A percentile compares a stretch with the other conserved stretches of the same genome.
Evolutionary conservation across 2,797 vertebrate genomes (phyloP).

Genomic region (Chromis chromis): DNA sequence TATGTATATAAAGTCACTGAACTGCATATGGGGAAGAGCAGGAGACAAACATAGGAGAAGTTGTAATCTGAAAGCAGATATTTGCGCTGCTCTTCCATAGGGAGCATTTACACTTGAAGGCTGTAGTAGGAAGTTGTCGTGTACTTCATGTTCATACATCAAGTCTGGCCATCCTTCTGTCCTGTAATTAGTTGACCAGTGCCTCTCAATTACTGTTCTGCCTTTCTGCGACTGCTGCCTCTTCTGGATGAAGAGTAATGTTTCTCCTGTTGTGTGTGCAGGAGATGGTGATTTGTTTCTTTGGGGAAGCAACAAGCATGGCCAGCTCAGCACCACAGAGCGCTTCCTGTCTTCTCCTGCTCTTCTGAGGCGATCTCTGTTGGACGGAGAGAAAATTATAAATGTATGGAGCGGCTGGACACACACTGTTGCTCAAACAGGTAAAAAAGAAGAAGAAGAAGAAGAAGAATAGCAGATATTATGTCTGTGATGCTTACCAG

Average conservation of each 20-base stretch:
- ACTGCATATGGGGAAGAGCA: not conserved
- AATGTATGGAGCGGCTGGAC: constrained; percentile 93
- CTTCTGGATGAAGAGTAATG: constrained; percentile 38
- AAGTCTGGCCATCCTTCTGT: constrained; percentile 23
- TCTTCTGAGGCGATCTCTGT: constrained; percentile 79
- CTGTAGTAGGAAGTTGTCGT: not conserved
- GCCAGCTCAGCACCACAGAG: constrained; percentile 85
- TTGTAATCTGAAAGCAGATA: constrained; percentile 6
- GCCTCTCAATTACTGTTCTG: constrained; percentile 35
- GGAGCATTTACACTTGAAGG: constrained; percentile 8
- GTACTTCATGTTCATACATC: constrained; percentile 22
- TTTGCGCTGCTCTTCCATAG: not conserved
- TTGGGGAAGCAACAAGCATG: constrained; percentile 94
- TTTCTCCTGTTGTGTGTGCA: constrained; percentile 52
- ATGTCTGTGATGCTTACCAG: not conserved
- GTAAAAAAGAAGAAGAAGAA: too few species aligned
- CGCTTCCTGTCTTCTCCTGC: constrained; percentile 84
- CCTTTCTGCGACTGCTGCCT: constrained; percentile 32
- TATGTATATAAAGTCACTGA: not conserved
- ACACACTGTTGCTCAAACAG: constrained; percentile 90
- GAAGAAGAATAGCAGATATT: too few species aligned
- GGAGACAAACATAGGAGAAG: not conserved
- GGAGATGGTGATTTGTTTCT: constrained; percentile 88
- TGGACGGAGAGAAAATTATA: constrained; percentile 85
- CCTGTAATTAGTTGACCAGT: constrained; percentile 44